A percentile compares a stretch with the other conserved stretches of the same genome.
These are phyloP conservation scores for human (Homo sapiens) DNA, from an alignment of 2,113 vertebrate species.

Conservation along the genomic window DNA sequence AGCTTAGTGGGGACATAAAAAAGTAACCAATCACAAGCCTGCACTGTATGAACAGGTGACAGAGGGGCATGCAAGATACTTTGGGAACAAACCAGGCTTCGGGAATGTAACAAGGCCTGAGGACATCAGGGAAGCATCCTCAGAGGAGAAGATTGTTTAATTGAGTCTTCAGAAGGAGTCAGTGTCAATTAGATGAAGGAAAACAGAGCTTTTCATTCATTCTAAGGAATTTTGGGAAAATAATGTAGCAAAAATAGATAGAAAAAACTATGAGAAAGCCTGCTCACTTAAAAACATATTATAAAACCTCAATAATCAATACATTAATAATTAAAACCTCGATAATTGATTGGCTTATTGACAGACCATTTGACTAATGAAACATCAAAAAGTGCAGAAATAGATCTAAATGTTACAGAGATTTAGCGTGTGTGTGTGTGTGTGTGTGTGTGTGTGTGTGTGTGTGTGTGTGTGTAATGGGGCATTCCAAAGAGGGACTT, in stretches of 20 bases:
- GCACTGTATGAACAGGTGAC: not conserved
- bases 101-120: not conserved
- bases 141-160: not conserved
- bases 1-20: not conserved
- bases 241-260: not conserved
- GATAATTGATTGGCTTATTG: not conserved
- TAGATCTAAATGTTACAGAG: not conserved
- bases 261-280: not conserved
- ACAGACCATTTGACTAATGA: not conserved
- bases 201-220: not conserved
- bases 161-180: not conserved
- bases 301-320: not conserved
- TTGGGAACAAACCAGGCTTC: not conserved
- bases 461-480: not conserved
- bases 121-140: not conserved
- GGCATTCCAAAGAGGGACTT: not conserved
- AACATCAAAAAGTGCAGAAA: not conserved
- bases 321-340: not conserved
- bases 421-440: no score
- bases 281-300: not conserved
- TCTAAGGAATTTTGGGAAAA: not conserved
- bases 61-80: rapidly evolving
- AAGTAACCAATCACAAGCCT: not conserved
- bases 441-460: not conserved
- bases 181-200: not conserved